These are phyloP conservation scores for Lobophora halterata DNA, from an alignment of 2,888 invertebrate species.

Conservation along the genomic window DNA sequence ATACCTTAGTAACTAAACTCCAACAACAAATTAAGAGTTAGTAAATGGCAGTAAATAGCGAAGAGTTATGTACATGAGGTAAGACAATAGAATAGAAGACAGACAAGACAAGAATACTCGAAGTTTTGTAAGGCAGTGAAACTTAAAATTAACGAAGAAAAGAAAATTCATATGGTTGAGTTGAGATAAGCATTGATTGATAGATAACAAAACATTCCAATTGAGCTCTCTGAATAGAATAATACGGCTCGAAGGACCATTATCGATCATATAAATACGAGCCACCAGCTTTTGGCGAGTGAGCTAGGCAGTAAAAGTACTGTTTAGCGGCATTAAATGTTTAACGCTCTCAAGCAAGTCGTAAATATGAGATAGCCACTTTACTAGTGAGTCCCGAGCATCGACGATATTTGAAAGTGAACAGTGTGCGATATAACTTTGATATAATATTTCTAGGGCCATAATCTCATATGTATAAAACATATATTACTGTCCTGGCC, in stretches of 20 bases:
- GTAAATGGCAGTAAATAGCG: conserved; percentile 10
- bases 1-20: not conserved
- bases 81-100: not conserved
- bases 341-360: no score
- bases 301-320: no score
- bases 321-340: no score
- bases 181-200: no score
- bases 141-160: not conserved
- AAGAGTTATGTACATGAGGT: conserved; percentile 10
- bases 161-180: conserved; percentile 9
- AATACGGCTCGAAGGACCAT: conserved; percentile 4
- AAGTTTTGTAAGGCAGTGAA: conserved; percentile 16
- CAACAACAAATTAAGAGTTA: conserved; percentile 9
- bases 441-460: no score
- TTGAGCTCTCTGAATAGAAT: not conserved
- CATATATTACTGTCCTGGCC: no score
- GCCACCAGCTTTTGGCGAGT: no score
- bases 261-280: not conserved
- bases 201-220: not conserved
- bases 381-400: no score
- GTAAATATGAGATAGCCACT: no score
- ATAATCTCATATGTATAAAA: no score
- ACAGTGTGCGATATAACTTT: no score
- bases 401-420: no score
- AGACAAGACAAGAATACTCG: conserved; percentile 3